Percentiles rank a stretch among this genome's conserved stretches.
phyloP scores from a whole-genome alignment of 2,797 vertebrate species.

The Sebastiscus albofasciatus region DNA sequence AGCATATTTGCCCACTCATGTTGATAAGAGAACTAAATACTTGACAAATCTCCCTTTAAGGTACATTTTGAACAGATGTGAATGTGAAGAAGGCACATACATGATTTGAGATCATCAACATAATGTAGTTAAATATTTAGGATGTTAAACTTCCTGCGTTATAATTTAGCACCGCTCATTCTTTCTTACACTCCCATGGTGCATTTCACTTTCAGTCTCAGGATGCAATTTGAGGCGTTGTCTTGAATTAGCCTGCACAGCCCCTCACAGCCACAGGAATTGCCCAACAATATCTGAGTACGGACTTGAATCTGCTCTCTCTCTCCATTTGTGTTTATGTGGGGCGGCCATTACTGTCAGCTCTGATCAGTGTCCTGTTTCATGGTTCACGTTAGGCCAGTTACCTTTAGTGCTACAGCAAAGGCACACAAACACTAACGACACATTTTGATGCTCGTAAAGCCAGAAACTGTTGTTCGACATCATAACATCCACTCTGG shows the following conservation, averaged over 20 bases:
- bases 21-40: too few species aligned
- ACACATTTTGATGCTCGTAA: slow-evolving; percentile 2
- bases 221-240: neutral
- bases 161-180: neutral
- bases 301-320: neutral
- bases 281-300: neutral
- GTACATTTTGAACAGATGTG: too few species aligned
- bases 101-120: neutral
- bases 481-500: slow-evolving; percentile 10
- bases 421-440: slow-evolving; percentile 1
- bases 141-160: neutral
- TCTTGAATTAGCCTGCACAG: neutral
- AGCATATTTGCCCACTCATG: too few species aligned
- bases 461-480: slow-evolving; percentile 5
- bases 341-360: slow-evolving; percentile 31
- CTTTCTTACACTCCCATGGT: neutral
- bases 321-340: slow-evolving; percentile 29
- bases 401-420: slow-evolving; percentile 4
- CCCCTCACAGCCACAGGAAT: slow-evolving; percentile 6
- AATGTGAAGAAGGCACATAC: neutral
- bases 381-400: neutral
- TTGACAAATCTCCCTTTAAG: too few species aligned
- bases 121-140: neutral
- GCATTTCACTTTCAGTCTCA: slow-evolving; percentile 2
- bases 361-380: slow-evolving; percentile 31